A percentile compares a stretch with the other conserved stretches of the same genome.
These are phyloP conservation scores for Pyrocoelia pectoralis DNA, from an alignment of 2,888 invertebrate species.

Conservation along the genomic window DNA sequence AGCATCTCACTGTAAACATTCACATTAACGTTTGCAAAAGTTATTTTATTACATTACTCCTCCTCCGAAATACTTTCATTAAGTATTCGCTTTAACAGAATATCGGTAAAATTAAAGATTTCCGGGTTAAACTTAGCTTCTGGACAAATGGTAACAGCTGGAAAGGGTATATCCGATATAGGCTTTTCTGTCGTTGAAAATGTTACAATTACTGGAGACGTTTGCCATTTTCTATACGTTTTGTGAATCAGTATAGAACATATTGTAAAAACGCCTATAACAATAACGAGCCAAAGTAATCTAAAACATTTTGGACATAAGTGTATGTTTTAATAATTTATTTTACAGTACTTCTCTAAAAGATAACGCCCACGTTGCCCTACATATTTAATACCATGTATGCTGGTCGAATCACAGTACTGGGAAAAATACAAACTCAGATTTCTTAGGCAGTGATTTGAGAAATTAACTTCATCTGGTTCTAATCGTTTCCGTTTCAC, in stretches of 20 bases:
- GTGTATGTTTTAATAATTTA: no score
- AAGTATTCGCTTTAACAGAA: not conserved
- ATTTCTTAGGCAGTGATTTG: slow-evolving; percentile 2
- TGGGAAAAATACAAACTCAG: slow-evolving; percentile 44
- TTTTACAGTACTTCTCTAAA: slow-evolving; percentile 52
- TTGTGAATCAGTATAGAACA: slow-evolving; percentile 49
- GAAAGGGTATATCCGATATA: slow-evolving; percentile 67
- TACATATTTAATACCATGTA: slow-evolving; percentile 55
- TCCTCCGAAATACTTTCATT: not conserved
- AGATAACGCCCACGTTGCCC: slow-evolving; percentile 54
- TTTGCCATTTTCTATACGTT: slow-evolving; percentile 76
- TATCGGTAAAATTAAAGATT: slow-evolving; percentile 68
- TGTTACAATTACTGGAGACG: slow-evolving; percentile 77
- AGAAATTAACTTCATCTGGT: not conserved
- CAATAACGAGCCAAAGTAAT: not conserved
- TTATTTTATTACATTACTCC: not conserved
- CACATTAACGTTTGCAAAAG: no score
- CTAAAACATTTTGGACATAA: slow-evolving; percentile 5
- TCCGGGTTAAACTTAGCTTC: slow-evolving; percentile 70
- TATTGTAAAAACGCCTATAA: not conserved
- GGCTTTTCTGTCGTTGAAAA: slow-evolving; percentile 78
- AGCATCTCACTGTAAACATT: not conserved
- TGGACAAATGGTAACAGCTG: slow-evolving; percentile 58
- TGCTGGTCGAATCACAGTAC: slow-evolving; percentile 52
- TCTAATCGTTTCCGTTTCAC: not conserved